phyloP scores from a whole-genome alignment of 1,140 invertebrate species.

The Danaus plexippus region DNA sequence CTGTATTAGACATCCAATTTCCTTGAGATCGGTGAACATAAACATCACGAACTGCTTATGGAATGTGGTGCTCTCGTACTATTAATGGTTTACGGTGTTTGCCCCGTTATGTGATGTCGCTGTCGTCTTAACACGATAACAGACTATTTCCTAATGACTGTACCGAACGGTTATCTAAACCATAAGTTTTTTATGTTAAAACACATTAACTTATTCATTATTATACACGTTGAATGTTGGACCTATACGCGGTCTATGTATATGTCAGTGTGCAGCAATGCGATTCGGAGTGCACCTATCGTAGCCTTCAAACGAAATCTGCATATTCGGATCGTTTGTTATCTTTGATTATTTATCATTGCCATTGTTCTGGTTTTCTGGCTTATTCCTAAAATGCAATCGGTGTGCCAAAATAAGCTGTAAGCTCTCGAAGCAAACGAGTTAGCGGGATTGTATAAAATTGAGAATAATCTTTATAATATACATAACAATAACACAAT shows the following conservation, averaged over 20 bases:
- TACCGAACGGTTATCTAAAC: background rate
- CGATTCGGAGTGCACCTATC: conserved; percentile 18
- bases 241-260: conserved; percentile 6
- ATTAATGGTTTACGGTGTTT: conserved; percentile 41
- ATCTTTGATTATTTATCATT: conserved; percentile 22
- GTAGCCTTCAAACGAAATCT: conserved; percentile 25
- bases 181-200: too few species aligned
- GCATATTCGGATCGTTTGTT: conserved; percentile 22
- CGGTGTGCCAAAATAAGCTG: too few species aligned
- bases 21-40: too few species aligned
- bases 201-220: too few species aligned
- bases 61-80: conserved; percentile 27
- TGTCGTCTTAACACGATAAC: conserved; percentile 37
- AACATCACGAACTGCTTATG: conserved; percentile 14
- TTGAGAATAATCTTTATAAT: too few species aligned
- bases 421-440: conserved; percentile 2
- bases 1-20: background rate
- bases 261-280: conserved; percentile 18
- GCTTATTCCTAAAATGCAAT: too few species aligned
- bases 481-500: too few species aligned
- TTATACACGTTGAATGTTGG: too few species aligned
- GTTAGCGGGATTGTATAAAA: background rate
- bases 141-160: conserved; percentile 31
- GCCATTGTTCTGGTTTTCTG: conserved; percentile 8
- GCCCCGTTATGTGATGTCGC: conserved; percentile 27